phyloP scores from a whole-genome alignment of 2,888 invertebrate species.

The Emmelina monodactyla region DNA sequence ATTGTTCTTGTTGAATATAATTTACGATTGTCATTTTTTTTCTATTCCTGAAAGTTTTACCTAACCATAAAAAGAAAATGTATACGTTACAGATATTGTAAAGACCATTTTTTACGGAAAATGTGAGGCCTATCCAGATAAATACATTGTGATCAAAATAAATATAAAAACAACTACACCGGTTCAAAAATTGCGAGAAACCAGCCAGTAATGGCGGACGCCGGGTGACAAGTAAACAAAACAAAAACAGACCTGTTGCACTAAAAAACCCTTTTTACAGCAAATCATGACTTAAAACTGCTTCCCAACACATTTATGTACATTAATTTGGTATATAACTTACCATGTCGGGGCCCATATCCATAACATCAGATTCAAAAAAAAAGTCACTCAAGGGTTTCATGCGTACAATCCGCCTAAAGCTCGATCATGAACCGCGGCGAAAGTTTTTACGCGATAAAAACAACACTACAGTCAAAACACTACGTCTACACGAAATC shows the following conservation, averaged over 20 bases:
- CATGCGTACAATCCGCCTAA: slow-evolving; percentile 65
- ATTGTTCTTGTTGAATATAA: no score
- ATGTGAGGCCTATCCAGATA: no score
- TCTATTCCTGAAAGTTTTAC: no score
- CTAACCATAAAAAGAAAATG: no score
- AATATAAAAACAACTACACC: neutral
- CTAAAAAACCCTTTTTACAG: slow-evolving; percentile 33
- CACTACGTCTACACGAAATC: slow-evolving; percentile 26
- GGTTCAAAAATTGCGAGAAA: neutral
- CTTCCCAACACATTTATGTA: slow-evolving; percentile 24
- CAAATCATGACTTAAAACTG: slow-evolving; percentile 54
- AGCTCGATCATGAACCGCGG: slow-evolving; percentile 48
- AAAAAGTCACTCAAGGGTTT: slow-evolving; percentile 74
- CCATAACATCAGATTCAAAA: slow-evolving; percentile 78
- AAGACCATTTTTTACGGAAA: no score
- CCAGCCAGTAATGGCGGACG: slow-evolving; percentile 65
- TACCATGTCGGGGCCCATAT: slow-evolving; percentile 85
- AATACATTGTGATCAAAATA: no score
- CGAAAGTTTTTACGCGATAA: slow-evolving; percentile 34
- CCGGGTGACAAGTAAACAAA: slow-evolving; percentile 70
- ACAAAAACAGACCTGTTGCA: slow-evolving; percentile 70
- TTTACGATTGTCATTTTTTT: no score
- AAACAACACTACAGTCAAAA: slow-evolving; percentile 28
- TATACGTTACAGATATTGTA: no score
- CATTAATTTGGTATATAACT: slow-evolving; percentile 33